phyloP scores from a whole-genome alignment of 2,113 vertebrate species.

The Psettodes erumei region DNA sequence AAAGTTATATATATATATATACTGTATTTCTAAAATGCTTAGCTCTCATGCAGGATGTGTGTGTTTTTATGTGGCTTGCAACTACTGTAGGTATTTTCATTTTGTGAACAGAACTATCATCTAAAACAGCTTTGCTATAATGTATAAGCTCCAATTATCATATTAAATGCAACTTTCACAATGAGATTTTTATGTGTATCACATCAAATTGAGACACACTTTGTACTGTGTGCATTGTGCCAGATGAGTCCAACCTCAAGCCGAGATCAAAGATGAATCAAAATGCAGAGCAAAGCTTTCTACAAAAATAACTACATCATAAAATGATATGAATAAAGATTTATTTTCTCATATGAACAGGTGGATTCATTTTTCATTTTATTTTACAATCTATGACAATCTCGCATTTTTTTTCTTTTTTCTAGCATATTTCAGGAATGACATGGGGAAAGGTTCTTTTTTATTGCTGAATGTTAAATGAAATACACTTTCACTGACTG shows the following conservation, averaged over 20 bases:
- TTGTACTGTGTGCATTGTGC: slow-evolving; percentile 4
- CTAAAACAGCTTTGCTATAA: slow-evolving; percentile 19
- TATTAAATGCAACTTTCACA: slow-evolving; percentile 38
- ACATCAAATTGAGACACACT: slow-evolving; percentile 13
- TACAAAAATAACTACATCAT: slow-evolving; percentile 79
- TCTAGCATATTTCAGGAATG: slow-evolving; percentile 91
- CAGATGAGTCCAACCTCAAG: slow-evolving; percentile 22
- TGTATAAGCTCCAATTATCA: slow-evolving; percentile 19
- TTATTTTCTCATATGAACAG: slow-evolving; percentile 92
- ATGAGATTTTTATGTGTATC: slow-evolving; percentile 19
- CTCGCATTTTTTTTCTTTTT: slow-evolving; percentile 85
- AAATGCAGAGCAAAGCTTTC: slow-evolving; percentile 45
- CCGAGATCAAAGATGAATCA: neutral
- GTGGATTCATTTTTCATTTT: slow-evolving; percentile 82
- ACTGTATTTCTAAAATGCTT: neutral
- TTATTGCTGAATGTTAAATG: slow-evolving; percentile 99
- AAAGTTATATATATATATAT: neutral
- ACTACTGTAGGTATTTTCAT: neutral
- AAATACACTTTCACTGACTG: slow-evolving; percentile 93
- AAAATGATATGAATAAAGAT: slow-evolving; percentile 91
- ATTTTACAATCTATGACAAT: slow-evolving; percentile 95
- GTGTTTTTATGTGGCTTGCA: slow-evolving; percentile 16
- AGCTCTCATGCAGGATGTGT: neutral
- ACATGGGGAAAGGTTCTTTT: slow-evolving; percentile 80
- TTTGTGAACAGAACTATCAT: slow-evolving; percentile 4